Conservation (phyloP, 2,113 vertebrate genomes). For the Spheniscus mendiculus region DNA sequence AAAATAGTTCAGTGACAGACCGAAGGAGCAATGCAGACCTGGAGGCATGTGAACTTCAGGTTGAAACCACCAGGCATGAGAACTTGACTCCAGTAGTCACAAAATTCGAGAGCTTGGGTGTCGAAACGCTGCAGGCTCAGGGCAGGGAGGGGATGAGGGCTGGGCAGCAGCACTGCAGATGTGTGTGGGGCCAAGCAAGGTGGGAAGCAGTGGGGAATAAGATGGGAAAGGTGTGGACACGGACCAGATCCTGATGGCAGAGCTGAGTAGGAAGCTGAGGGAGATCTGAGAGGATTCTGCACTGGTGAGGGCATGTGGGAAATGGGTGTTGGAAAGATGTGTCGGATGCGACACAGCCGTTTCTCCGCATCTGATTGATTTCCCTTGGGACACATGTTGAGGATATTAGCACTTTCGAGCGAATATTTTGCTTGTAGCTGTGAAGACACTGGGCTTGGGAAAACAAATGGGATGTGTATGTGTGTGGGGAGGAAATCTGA, state of each 20-base stretch:
- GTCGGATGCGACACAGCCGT: neutral
- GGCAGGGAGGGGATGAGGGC: neutral
- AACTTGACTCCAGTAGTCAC: neutral
- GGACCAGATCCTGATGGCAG: neutral
- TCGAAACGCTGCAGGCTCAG: rapidly evolving
- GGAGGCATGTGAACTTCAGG: neutral
- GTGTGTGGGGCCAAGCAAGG: neutral
- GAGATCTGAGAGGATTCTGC: neutral
- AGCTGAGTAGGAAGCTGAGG: neutral
- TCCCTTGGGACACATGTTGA: neutral
- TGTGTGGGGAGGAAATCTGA: neutral
- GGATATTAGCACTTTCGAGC: neutral
- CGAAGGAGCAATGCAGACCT: neutral
- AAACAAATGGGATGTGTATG: conserved; percentile 28
- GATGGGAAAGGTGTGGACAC: neutral
- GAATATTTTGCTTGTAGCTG: conserved; percentile 16
- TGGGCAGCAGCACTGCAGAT: neutral
- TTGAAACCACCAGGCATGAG: neutral
- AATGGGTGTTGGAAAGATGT: neutral
- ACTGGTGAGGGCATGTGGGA: neutral
- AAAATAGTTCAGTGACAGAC: neutral
- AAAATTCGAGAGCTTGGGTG: neutral
- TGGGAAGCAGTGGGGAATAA: neutral
- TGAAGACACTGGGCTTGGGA: neutral
- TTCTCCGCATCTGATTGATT: neutral